Percentiles rank a stretch among this genome's conserved stretches.
Conservation (phyloP, 2,888 invertebrate species). For the Erynnis tages region DNA sequence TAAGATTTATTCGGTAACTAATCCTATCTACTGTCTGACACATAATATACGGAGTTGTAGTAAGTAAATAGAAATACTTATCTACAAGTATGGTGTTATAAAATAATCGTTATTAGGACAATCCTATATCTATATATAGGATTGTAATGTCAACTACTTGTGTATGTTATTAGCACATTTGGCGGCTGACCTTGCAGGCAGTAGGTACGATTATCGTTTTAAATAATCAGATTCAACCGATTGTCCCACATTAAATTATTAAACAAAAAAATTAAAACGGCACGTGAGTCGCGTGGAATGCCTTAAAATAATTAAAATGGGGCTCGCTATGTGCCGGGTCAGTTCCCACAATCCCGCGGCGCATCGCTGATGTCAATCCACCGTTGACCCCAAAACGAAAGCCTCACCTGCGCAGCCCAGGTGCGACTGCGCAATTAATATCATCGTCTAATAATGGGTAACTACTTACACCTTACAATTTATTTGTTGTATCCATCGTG, state of each 20-base stretch:
- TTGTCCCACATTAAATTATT: slow-evolving; percentile 6
- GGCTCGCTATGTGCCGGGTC: slow-evolving; percentile 38
- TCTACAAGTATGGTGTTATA: no score
- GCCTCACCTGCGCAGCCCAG: slow-evolving; percentile 74
- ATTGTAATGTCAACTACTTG: no score
- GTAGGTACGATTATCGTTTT: background rate
- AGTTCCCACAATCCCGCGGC: slow-evolving; percentile 54
- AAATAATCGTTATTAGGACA: no score
- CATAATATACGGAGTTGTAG: no score
- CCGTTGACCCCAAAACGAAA: slow-evolving; percentile 70
- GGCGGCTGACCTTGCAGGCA: slow-evolving; percentile 5
- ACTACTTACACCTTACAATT: slow-evolving; percentile 53
- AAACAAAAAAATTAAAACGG: slow-evolving; percentile 6
- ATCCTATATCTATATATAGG: no score
- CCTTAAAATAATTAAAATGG: slow-evolving; percentile 25
- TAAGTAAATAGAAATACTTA: no score
- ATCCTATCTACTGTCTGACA: no score
- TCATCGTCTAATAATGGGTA: slow-evolving; percentile 67
- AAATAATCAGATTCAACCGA: slow-evolving; percentile 11
- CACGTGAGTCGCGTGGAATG: slow-evolving; percentile 18
- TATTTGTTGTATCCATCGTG: slow-evolving; percentile 63
- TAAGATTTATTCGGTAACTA: no score
- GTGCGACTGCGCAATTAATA: slow-evolving; percentile 73
- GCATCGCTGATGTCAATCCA: slow-evolving; percentile 57
- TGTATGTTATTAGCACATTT: background rate